Base-by-base conservation (phyloP, 2,888 invertebrate species). In the Esperia sulphurella region DNA sequence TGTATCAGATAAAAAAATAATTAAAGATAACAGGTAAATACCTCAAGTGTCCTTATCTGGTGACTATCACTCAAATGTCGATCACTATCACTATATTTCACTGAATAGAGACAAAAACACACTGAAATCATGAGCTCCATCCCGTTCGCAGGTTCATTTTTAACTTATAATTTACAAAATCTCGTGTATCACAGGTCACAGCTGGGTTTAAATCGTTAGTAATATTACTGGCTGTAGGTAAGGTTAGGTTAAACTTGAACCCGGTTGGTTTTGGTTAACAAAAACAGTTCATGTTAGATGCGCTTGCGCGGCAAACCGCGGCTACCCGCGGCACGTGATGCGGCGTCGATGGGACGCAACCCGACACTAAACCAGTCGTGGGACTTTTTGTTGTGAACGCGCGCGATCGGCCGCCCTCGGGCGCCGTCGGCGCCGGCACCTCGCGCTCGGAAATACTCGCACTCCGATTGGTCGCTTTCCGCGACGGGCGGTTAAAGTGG, bases 351-450 rank as follows among this genome's bases (percentile, higher is more conserved):
- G 89, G 90, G 89, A 89, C 88, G 87, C 90, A 78, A 88, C 89
- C 89, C 90, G 87, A 89, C 81, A 90, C 90, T 90, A 86, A 90
- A 83, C 84, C 79, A 79, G 85, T 86, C 81, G 81, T 82, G 75
- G 75, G 79, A 85, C 83, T 89, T 89, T 90, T 89, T 90, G 89
- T 87, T 84, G 80, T 80, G 82, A 81, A 73, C 82, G 82, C 81
- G 74, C 75, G 70, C 70, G 65, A 54, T 84, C 85, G 86, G 83
- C 63, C 68, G 67, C 73, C 70, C 73, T 83, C 85, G 88, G 80
- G 57, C 61, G 52, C 52, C 54, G 57, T 80, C 86, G 83, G 74
- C 57, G 81, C 52, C 44, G 65, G 54, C 43, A 48, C 51, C 52
- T 48, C 41, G 28, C 61, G 57, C 58, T 70, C 64, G 65, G 58